Base-by-base conservation (phyloP, 2,888 invertebrate genomes). In the Dilophus febrilis region DNA sequence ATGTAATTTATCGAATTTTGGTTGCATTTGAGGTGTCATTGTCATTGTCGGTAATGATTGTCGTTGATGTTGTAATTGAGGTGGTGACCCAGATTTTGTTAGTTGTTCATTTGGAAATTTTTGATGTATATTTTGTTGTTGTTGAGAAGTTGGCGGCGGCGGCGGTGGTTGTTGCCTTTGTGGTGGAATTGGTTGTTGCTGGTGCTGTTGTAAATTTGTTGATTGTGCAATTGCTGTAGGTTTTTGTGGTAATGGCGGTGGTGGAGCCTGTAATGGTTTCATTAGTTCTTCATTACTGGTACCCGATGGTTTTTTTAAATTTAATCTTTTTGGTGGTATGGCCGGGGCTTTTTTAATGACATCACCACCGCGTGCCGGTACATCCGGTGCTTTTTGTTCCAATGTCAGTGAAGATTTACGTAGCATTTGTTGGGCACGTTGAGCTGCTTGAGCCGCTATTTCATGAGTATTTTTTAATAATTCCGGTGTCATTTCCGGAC, bases 321-420 rank as follows among this genome's bases (percentile, higher is more conserved):
- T 60, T 33, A 57, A 55, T 1, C 63, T 56, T 40, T 63, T 63
- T 28, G 63, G 63, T 40, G 63, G 63, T 46, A 63, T 62, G 47
- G 62, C 62, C 1, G 62, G 62, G 22, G 62, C 54, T 1, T 54
- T 47, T 7, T 59, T 54, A 30, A 41, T 41, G 29, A 46, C 46
- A 35, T 57, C 58, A 42, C 54, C 47, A 1, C 55, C 54, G 11
- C 63, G 54, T 3, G 61, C 58, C 31, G 63, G 63, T 45, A 63
- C 58, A 37, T 58, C 60, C 11, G 63, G 63, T 47, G 59, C 58
- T 14, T 58, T 53, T 17, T 46, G 40, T 22, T 43, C 42, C 14
- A 30, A 33, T 26, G 36, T 27, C 11, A 17, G n/a, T 18, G 27
- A 43, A 41, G 44, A 37, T 27, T 60, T 58, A 44, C 52, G 53